Base-by-base conservation (phyloP, 1,140 invertebrate genomes). In the Sinonovacula constricta region DNA sequence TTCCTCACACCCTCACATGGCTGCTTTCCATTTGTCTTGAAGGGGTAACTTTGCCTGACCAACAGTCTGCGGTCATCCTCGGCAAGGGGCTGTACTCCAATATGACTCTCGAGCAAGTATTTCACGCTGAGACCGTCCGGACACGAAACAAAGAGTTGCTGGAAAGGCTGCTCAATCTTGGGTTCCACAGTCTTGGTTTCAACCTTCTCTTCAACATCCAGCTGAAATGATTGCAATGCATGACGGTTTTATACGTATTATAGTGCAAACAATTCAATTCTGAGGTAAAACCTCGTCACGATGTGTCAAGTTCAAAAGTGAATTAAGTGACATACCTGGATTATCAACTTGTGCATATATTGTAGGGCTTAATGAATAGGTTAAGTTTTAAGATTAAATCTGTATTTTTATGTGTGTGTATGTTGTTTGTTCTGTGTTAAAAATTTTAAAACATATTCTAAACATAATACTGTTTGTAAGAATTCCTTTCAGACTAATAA, bases 91-190 rank as follows among this genome's bases (percentile, higher is more conserved):
- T 65, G 75, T 49, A 90, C 85, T 60, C 90, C 89, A 67, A 85
- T 53, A 59, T 82, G 83, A 36, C 86, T 88, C 78, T 90, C 87
- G 49, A 90, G 83, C 22, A 87, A 68, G 74, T 89, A 91, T 45
- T 82, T 85, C 15, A 91, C 85, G 68, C 78, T 81, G 18, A 91
- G 88, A 54, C 90, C 90, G 83, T 90, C 90, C 24, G 90, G 90
- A 80, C 87, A 88, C 5, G 90, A 87, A 24, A 91, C 76, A 82
- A 82, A 88, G n/a, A 91, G 70, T 66, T 90, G 86, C 65, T 89
- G 89, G 79, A 91, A 91, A 26, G 85, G 80, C 59, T 88, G 86
- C 31, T 84, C 74, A 2, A 71, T 28, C 15, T 36, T 7, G 1
- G 68, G 39, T 65, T 82, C 80, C 0, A 82, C 75, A 3, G 77